These are phyloP conservation scores for Ladona fulva DNA, from an alignment of 1,140 invertebrate genomes.

Conservation along the genomic window DNA sequence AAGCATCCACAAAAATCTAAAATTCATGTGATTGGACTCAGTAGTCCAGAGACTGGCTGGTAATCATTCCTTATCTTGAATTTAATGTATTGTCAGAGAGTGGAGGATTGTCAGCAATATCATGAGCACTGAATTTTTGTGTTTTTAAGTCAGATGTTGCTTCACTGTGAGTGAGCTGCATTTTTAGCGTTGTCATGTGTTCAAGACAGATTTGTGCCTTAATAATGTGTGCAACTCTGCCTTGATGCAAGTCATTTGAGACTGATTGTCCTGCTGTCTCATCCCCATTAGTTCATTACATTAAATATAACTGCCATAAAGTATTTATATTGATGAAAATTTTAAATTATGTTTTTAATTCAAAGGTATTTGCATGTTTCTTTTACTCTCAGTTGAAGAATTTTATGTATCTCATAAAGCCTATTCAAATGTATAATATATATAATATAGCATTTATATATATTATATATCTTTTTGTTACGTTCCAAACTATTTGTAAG, in stretches of 20 bases:
- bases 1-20: too few species aligned
- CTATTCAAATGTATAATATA: not conserved
- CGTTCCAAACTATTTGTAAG: not conserved
- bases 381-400: not conserved
- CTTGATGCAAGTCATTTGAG: not conserved
- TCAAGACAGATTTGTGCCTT: not conserved
- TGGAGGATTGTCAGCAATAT: not conserved
- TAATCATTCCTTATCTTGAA: not conserved
- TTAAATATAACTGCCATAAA: not conserved
- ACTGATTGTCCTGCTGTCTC: not conserved
- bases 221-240: not conserved
- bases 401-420: not conserved
- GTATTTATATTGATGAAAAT: not conserved
- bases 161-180: constrained; percentile 3
- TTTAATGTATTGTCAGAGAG: not conserved
- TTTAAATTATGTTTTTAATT: constrained; percentile 6
- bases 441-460: not conserved
- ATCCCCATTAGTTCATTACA: constrained; percentile 3
- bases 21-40: not conserved
- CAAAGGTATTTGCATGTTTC: not conserved
- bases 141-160: not conserved
- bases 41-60: not conserved
- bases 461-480: not conserved
- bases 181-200: not conserved
- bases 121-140: not conserved